A percentile compares a stretch with the other conserved stretches of the same genome.
Evolutionary conservation across 2,888 invertebrate species (phyloP).

Genomic region (Clostera curtula): DNA sequence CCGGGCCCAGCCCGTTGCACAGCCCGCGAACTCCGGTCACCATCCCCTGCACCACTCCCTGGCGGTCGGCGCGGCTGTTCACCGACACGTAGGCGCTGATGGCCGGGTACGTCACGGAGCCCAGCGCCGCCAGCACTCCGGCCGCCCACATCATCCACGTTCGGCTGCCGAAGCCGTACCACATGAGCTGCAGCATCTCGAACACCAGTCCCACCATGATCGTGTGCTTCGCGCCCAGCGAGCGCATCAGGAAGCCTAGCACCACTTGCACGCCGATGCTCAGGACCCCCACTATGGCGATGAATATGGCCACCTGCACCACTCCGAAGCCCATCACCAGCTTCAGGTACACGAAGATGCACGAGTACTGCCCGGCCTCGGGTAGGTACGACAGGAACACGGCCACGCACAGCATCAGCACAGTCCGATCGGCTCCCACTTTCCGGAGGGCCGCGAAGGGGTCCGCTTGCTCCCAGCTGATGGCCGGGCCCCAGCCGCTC

Average conservation of each 20-base stretch:
- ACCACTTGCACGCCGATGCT: slow-evolving; percentile 96
- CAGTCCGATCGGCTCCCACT: slow-evolving; percentile 96
- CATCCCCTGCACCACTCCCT: slow-evolving; percentile 97
- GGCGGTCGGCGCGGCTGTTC: slow-evolving; percentile 97
- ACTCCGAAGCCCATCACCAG: slow-evolving; percentile 97
- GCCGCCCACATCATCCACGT: slow-evolving; percentile 99
- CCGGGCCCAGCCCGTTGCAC: slow-evolving; percentile 98
- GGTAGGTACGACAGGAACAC: slow-evolving; percentile 98
- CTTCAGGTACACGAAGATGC: slow-evolving; percentile 99
- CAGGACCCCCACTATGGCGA: slow-evolving; percentile 96
- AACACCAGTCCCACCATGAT: slow-evolving; percentile 97
- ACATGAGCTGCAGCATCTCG: slow-evolving; percentile 97
- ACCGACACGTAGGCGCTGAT: slow-evolving; percentile 99
- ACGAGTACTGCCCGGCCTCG: slow-evolving; percentile 99
- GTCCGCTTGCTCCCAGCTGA: slow-evolving; percentile 98
- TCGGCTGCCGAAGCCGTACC: slow-evolving; percentile 97
- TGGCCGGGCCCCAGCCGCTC: slow-evolving; percentile 88
- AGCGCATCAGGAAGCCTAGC: slow-evolving; percentile 86
- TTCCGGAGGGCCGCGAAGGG: slow-evolving; percentile 94
- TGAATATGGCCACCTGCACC: slow-evolving; percentile 97
- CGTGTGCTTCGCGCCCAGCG: slow-evolving; percentile 95
- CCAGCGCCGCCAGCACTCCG: slow-evolving; percentile 95
- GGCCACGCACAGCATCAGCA: slow-evolving; percentile 96
- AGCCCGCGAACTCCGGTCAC: slow-evolving; percentile 98
- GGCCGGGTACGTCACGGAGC: slow-evolving; percentile 98